These are phyloP conservation scores for Pogonocichla stellata DNA, from an alignment of 2,113 vertebrate species.

Conservation along the genomic window DNA sequence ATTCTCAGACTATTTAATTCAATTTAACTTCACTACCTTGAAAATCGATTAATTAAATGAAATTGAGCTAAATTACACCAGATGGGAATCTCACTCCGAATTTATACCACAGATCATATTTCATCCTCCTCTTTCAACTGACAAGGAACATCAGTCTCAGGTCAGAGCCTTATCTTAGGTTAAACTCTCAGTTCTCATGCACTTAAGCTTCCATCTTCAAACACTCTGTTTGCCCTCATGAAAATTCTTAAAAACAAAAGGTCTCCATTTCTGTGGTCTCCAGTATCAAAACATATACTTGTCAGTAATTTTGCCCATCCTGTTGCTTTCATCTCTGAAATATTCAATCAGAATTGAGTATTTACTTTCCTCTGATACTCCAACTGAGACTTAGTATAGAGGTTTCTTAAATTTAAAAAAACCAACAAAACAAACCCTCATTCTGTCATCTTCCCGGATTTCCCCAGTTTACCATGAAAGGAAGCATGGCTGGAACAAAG, in stretches of 20 bases:
- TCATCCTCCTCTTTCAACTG: slow-evolving; percentile 40
- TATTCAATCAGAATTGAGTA: not conserved
- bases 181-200: slow-evolving; percentile 4
- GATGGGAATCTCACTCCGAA: not conserved
- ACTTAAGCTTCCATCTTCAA: slow-evolving; percentile 35
- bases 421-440: not conserved
- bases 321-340: not conserved
- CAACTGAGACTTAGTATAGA: not conserved
- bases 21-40: slow-evolving; percentile 50
- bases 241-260: slow-evolving; percentile 2
- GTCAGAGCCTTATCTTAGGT: slow-evolving; percentile 53
- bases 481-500: not conserved
- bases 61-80: slow-evolving; percentile 57
- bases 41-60: slow-evolving; percentile 51
- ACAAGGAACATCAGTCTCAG: slow-evolving; percentile 22
- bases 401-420: not conserved
- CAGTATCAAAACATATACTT: not conserved
- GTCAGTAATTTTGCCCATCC: not conserved
- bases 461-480: not conserved
- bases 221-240: not conserved
- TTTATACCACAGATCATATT: slow-evolving; percentile 10
- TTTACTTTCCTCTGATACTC: not conserved
- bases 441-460: not conserved
- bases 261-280: not conserved
- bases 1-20: slow-evolving; percentile 49